Evolutionary conservation across 2,113 vertebrate species (phyloP).

Genomic region (Dasypus novemcinctus): DNA sequence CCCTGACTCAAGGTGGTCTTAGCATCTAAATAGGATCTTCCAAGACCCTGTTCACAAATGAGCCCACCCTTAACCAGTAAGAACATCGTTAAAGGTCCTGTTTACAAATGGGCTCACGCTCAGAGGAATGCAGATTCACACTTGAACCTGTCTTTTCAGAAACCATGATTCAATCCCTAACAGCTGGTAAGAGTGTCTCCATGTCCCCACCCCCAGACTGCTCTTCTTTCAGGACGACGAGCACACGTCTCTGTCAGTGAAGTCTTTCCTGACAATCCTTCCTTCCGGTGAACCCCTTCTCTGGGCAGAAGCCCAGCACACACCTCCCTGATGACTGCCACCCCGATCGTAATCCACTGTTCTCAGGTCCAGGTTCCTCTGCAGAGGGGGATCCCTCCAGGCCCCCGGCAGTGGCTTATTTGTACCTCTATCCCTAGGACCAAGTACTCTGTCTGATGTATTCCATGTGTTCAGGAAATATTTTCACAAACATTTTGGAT

Average conservation of each 20-base stretch:
- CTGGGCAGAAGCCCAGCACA: accelerated
- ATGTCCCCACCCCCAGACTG: no score
- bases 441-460: background rate
- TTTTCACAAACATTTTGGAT: background rate
- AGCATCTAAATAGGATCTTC: no score
- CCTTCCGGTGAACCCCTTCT: background rate
- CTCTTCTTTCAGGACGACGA: background rate
- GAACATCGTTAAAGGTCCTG: no score
- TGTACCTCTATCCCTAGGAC: background rate
- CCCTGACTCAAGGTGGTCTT: no score
- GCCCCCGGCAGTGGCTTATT: accelerated
- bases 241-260: accelerated
- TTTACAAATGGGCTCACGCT: no score
- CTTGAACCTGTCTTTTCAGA: no score
- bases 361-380: background rate
- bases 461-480: background rate
- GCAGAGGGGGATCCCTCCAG: no score
- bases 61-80: no score
- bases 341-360: background rate
- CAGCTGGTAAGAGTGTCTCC: background rate
- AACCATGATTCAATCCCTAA: no score
- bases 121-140: no score
- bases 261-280: background rate
- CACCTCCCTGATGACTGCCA: no score
- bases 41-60: no score